Evolutionary conservation across 2,113 vertebrate species (phyloP).

Genomic region (Crotalus tigris): DNA sequence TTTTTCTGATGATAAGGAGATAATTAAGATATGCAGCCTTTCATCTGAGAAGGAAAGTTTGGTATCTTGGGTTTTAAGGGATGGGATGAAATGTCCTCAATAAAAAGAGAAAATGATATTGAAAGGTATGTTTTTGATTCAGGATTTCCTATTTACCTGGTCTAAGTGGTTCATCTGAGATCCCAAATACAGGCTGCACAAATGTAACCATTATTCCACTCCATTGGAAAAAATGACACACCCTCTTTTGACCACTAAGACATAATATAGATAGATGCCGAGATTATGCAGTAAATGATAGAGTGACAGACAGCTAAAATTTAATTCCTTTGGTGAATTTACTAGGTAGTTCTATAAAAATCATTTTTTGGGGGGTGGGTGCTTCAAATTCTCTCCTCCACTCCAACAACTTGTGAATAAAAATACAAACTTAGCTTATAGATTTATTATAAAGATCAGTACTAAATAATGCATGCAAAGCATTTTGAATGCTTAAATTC

Average conservation of each 20-base stretch:
- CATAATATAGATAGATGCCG: not conserved
- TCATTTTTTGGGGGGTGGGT: not conserved
- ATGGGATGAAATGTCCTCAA: not conserved
- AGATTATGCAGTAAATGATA: not conserved
- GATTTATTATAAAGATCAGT: not conserved
- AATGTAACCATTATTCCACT: not conserved
- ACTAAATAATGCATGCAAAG: not conserved
- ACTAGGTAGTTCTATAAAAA: not conserved
- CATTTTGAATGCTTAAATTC: not conserved
- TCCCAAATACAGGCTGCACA: not conserved
- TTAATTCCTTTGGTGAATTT: not conserved
- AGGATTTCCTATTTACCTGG: not conserved
- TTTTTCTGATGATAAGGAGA: not conserved
- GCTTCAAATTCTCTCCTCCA: not conserved
- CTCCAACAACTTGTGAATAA: not conserved
- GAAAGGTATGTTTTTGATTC: not conserved
- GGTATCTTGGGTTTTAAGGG: not conserved
- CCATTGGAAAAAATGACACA: not conserved
- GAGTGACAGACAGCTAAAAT: not conserved
- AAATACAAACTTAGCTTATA: not conserved
- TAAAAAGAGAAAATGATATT: not conserved
- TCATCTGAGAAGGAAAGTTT: not conserved
- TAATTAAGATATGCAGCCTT: not conserved
- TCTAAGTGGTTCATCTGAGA: not conserved
- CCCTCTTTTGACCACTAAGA: not conserved